Evolutionary conservation across 2,888 invertebrate species (phyloP), one percentile per base, ranked within the genome.

Genomic region (Sminthurides aquaticus): DNA sequence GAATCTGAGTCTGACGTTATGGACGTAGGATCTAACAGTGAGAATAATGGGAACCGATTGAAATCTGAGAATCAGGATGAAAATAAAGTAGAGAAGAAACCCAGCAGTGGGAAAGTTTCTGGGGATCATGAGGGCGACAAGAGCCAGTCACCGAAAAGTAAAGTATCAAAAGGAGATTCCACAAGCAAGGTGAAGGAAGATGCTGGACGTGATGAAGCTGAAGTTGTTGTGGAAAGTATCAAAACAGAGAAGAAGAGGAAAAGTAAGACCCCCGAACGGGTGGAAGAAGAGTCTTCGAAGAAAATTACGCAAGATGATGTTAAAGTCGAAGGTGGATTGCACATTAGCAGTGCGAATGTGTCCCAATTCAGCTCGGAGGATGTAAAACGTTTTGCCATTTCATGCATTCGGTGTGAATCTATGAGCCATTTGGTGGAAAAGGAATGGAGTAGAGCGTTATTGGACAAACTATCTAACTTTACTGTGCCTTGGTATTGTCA

Each of bases 401-500:
- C 63, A 1, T 63, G 63, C 48, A 25, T 25, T 22, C 48, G 49
- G 2, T 64, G 64, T 54, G 54, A 59, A 3, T n/a, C 54, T 15
- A 11, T 26, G 15, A 28, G 59, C 29, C 52, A 26, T n/a, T 3
- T 64, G 18, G 49, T 26, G 20, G 59, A 59, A 24, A 49, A 64
- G 24, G 34, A 52, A 22, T 59, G 26, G 48, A 54, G 56, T n/a
- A 28, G 26, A 29, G 22, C 49, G 11, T 56, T 67, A 25, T 26
- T 62, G 58, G 49, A 55, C 20, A 55, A 56, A 20, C 25, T 66
- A 24, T 48, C 48, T n/a, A 43, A 24, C 27, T 25, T 28, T 52
- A 26, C 52, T 27, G 62, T 66, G 54, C 64, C 68, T 61, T 69
- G 69, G 69, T 57, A 26, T 25, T 69, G 69, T 60, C 54, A 62